A percentile compares a stretch with the other conserved stretches of the same genome.
phyloP scores from a whole-genome alignment of 2,797 vertebrate species.

The Ctenopoma multispine region DNA sequence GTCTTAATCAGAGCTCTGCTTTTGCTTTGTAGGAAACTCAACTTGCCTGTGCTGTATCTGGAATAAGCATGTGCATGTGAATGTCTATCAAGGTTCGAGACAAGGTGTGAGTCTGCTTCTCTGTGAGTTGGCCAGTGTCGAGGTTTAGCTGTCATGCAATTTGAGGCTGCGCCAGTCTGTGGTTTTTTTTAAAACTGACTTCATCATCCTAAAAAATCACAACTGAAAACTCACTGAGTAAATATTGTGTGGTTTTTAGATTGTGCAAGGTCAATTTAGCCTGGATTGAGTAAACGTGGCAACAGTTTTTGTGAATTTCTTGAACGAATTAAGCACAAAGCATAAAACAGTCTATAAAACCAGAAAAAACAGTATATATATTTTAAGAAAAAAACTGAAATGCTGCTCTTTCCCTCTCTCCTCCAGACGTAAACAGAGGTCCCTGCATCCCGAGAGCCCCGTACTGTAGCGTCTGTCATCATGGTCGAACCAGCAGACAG shows the following conservation, averaged over 20 bases:
- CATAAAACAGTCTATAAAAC: background rate
- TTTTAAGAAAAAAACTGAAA: background rate
- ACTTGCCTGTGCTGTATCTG: constrained; percentile 49
- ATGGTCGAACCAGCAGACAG: constrained; percentile 94
- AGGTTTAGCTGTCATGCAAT: background rate
- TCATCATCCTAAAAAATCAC: constrained; percentile 18
- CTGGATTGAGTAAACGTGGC: constrained; percentile 13
- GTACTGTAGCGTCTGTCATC: constrained; percentile 26
- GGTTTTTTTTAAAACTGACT: constrained; percentile 23
- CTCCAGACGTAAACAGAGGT: constrained; percentile 56
- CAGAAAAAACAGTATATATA: background rate
- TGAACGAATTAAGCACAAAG: constrained; percentile 15
- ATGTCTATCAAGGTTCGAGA: constrained; percentile 54
- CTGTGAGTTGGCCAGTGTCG: constrained; percentile 1
- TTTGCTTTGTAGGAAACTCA: constrained; percentile 49
- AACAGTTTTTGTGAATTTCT: constrained; percentile 17
- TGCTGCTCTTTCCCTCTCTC: constrained; percentile 1
- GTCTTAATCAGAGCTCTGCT: constrained; percentile 35
- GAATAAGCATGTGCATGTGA: constrained; percentile 2
- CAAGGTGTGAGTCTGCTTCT: constrained; percentile 39
- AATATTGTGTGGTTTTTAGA: constrained; percentile 31
- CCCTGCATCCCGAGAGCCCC: constrained; percentile 38
- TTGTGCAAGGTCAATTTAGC: constrained; percentile 29
- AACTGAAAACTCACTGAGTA: constrained; percentile 25
- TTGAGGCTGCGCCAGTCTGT: constrained; percentile 12